A percentile compares a stretch with the other conserved stretches of the same genome.
Evolutionary conservation across 2,113 vertebrate species (phyloP).

Genomic region (Oreotrochilus melanogaster): DNA sequence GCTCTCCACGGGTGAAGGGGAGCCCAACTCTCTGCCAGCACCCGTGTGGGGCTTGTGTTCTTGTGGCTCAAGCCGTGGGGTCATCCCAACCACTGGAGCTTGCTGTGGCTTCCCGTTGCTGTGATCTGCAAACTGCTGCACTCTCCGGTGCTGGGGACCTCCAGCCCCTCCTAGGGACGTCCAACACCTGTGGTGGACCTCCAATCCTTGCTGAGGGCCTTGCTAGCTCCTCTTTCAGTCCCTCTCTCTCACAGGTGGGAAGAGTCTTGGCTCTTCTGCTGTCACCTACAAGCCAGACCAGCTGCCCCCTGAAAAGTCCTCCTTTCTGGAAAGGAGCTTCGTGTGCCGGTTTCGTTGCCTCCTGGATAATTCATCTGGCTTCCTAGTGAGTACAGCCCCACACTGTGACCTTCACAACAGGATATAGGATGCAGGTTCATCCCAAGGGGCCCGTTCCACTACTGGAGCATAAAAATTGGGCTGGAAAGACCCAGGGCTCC

Average conservation of each 20-base stretch:
- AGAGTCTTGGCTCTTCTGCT: neutral
- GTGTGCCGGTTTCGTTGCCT: conserved; percentile 85
- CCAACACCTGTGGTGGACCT: neutral
- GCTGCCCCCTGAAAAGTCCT: conserved; percentile 82
- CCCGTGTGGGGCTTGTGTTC: accelerated
- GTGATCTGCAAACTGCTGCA: neutral
- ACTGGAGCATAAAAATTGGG: neutral
- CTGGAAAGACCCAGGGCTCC: accelerated
- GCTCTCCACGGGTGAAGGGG: accelerated
- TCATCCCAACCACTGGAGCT: neutral
- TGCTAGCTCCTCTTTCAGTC: neutral
- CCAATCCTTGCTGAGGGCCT: neutral
- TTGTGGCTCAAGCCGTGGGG: neutral
- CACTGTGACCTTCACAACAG: neutral
- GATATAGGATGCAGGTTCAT: neutral
- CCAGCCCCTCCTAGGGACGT: neutral
- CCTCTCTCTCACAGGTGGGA: neutral
- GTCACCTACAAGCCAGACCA: conserved; percentile 60
- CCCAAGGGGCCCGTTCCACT: accelerated
- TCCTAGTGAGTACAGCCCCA: conserved; percentile 73
- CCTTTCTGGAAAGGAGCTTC: conserved; percentile 84
- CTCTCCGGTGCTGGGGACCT: too few relatives aligned
- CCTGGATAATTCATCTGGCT: conserved; percentile 85
- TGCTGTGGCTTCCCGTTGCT: neutral
- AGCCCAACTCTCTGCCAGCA: neutral